Evolutionary conservation across 2,113 vertebrate genomes (phyloP).

Genomic region (Elachura formosa): DNA sequence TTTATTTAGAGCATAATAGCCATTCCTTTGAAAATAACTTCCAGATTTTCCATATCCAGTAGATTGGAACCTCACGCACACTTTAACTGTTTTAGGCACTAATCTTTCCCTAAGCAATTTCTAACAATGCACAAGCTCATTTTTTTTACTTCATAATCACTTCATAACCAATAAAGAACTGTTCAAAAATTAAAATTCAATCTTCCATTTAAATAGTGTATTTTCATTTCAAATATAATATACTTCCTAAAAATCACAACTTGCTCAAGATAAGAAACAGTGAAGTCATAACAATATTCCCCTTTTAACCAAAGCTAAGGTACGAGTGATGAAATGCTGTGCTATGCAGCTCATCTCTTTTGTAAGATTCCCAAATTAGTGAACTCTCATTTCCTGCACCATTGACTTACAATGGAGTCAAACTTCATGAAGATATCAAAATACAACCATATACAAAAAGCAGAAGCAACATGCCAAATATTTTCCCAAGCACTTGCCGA

Average conservation of each 20-base stretch:
- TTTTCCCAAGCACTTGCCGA: neutral
- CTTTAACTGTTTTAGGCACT: neutral
- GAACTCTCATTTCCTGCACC: neutral
- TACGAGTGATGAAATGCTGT: neutral
- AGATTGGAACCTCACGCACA: neutral
- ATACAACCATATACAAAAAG: neutral
- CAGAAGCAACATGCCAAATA: neutral
- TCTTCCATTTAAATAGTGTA: neutral
- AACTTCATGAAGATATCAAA: neutral
- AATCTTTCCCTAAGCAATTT: neutral
- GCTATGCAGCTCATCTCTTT: neutral
- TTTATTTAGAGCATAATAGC: neutral
- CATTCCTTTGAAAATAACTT: neutral
- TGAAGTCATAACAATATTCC: neutral
- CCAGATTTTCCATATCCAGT: neutral
- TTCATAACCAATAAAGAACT: neutral
- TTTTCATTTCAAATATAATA: neutral
- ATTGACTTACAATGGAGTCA: neutral
- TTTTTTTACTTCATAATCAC: neutral
- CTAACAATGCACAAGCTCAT: rapidly evolving
- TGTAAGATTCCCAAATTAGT: neutral
- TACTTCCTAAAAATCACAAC: neutral
- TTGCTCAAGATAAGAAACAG: neutral
- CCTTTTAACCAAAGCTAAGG: neutral
- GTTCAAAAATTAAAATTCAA: neutral